Conservation (phyloP, 1,140 invertebrate genomes). For the Grapholita molesta region DNA sequence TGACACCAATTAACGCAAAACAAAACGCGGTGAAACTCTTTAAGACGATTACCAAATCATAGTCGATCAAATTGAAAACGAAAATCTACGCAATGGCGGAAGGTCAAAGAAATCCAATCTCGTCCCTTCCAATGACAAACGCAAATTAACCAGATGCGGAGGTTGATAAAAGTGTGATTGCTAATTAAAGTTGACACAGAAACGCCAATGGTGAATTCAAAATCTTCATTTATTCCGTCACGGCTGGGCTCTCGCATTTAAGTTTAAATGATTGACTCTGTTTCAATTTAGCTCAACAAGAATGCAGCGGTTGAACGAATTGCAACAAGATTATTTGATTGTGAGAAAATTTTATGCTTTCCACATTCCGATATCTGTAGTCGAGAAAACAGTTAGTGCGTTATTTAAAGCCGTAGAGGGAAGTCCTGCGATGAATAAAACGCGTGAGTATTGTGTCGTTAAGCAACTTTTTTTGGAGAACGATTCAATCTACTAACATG, state of each 20-base stretch:
- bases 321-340: constrained; percentile 73
- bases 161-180: constrained; percentile 72
- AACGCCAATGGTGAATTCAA: constrained; percentile 66
- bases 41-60: constrained; percentile 46
- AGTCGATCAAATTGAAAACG: constrained; percentile 47
- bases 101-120: constrained; percentile 63
- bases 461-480: background rate
- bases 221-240: constrained; percentile 74
- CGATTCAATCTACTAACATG: background rate
- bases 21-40: constrained; percentile 27
- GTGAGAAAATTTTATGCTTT: constrained; percentile 67
- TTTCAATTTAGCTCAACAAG: constrained; percentile 76
- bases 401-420: constrained; percentile 54
- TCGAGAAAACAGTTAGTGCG: constrained; percentile 52
- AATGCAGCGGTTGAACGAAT: constrained; percentile 72
- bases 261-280: constrained; percentile 75
- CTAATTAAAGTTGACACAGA: constrained; percentile 76
- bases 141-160: constrained; percentile 39
- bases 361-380: constrained; percentile 50
- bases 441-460: constrained; percentile 51
- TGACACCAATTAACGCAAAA: constrained; percentile 26
- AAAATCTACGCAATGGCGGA: constrained; percentile 51
- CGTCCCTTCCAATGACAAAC: constrained; percentile 48
- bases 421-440: constrained; percentile 67
- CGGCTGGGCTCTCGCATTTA: constrained; percentile 68